A percentile compares a stretch with the other conserved stretches of the same genome.
Evolutionary conservation across 2,888 invertebrate genomes (phyloP).

Genomic region (Ecliptopera silaceata): DNA sequence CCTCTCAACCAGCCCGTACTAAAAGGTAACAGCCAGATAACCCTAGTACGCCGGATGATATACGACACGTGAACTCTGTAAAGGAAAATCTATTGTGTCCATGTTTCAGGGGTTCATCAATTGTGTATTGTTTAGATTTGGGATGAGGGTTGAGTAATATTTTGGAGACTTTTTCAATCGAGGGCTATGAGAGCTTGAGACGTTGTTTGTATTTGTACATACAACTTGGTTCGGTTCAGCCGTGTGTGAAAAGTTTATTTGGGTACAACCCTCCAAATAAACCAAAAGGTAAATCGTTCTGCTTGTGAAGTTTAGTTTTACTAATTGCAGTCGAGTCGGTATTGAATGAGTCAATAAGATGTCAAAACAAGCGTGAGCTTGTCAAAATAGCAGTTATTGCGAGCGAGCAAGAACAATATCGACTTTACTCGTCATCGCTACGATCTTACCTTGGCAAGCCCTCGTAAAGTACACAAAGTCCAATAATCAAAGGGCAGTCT

Average conservation of each 20-base stretch:
- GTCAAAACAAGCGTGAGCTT: no score
- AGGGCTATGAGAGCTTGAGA: background rate
- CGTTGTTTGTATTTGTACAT: background rate
- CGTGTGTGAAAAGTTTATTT: no score
- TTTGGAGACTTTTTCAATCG: slow-evolving; percentile 16
- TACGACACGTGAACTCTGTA: slow-evolving; percentile 13
- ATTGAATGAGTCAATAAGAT: no score
- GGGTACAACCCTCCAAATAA: no score
- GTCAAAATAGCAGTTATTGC: no score
- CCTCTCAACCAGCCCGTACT: slow-evolving; percentile 19
- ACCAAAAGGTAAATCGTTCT: no score
- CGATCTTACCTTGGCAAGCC: background rate
- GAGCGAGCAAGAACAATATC: background rate
- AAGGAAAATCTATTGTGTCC: slow-evolving; percentile 21
- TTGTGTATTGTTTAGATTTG: slow-evolving; percentile 26
- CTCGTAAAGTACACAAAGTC: background rate
- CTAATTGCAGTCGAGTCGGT: no score
- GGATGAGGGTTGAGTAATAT: slow-evolving; percentile 13
- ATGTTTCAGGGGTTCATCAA: slow-evolving; percentile 18
- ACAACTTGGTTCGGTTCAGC: no score
- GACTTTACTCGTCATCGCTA: background rate
- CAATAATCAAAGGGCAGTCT: background rate
- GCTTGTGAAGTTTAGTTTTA: no score
- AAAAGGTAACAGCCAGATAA: slow-evolving; percentile 32
- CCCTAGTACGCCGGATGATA: slow-evolving; percentile 21